Conservation (phyloP, 1,140 invertebrate genomes). For the Matsumurasca onukii region DNA sequence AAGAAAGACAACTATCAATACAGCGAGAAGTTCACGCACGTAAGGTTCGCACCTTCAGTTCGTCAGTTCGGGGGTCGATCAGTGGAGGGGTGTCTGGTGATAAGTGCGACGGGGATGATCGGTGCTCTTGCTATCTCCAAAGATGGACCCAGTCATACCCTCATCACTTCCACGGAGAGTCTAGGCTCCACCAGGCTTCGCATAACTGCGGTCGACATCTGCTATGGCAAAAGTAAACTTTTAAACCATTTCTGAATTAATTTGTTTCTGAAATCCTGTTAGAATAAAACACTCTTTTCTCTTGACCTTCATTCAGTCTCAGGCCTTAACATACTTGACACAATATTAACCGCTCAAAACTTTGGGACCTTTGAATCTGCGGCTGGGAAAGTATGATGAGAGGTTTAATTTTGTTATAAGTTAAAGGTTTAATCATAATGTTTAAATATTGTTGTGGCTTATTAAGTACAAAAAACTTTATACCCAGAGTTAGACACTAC, state of each 20-base stretch:
- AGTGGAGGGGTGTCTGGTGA: constrained; percentile 74
- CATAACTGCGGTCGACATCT: constrained; percentile 72
- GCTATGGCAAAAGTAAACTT: constrained; percentile 66
- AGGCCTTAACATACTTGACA: too few relatives aligned
- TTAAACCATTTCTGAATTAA: constrained; percentile 23
- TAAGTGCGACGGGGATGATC: constrained; percentile 82
- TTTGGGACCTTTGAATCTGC: too few relatives aligned
- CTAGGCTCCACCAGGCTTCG: constrained; percentile 70
- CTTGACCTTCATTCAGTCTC: too few relatives aligned
- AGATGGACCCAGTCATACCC: constrained; percentile 46
- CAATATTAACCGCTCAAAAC: too few relatives aligned
- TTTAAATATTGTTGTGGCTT: too few relatives aligned
- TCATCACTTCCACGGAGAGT: constrained; percentile 61
- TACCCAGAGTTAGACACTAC: too few relatives aligned
- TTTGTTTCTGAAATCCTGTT: too few relatives aligned
- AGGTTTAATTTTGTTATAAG: too few relatives aligned
- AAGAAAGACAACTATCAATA: constrained; percentile 81
- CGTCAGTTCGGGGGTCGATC: constrained; percentile 83
- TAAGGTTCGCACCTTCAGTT: constrained; percentile 75
- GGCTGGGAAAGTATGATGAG: too few relatives aligned
- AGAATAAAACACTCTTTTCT: too few relatives aligned
- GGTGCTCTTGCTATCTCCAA: constrained; percentile 64
- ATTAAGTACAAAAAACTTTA: too few relatives aligned
- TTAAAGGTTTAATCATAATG: too few relatives aligned
- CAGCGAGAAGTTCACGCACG: constrained; percentile 79